Base-by-base conservation (phyloP, 2,888 invertebrate species). In the Acanthoscelides obtectus region DNA sequence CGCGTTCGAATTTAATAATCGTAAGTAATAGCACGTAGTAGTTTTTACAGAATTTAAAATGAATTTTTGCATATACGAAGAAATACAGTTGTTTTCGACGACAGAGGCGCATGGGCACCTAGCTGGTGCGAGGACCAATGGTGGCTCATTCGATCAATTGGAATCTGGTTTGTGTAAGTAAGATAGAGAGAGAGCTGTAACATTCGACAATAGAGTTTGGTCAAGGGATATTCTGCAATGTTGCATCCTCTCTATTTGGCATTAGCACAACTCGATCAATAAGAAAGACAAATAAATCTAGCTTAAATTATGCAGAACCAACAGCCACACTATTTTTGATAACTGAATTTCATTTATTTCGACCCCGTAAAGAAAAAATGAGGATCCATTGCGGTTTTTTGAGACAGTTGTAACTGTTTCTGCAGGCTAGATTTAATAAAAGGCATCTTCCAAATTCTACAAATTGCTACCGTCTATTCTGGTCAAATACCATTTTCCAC, bases 51-150 rank as follows among this genome's bases (percentile, higher is more conserved):
- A 45, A 45, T 45, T 17, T 45, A 45, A 45, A 45, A 17, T 12
- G 17, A 45, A 45, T 45, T 12, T 45, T 45, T 45, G 45, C 45
- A 45, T 45, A 79, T 82, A 82, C 81, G 82, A 83, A 83, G 81
- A 81, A 80, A 21, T 72, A 71, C 82, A 82, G 80, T 79, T 82
- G 81, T 78, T 77, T 81, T 83, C 80, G 78, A 80, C 77, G 78
- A 64, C 82, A 81, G 82, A 83, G 83, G 83, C 83, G 82, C 81
- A 80, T 81, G 81, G 81, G 82, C 81, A 81, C 83, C 79, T 76
- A 81, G 85, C 85, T 85, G 85, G 85, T 85, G 84, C 83, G 85
- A 84, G 85, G 85, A 85, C 84, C 85, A 84, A 84, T 79, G 80
- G 81, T 82, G 80, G 81, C 81, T 73, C 75, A 73, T 73, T 73